These are phyloP conservation scores for Oxyscelio sp. DNA, from an alignment of 2,888 invertebrate genomes.

Conservation along the genomic window DNA sequence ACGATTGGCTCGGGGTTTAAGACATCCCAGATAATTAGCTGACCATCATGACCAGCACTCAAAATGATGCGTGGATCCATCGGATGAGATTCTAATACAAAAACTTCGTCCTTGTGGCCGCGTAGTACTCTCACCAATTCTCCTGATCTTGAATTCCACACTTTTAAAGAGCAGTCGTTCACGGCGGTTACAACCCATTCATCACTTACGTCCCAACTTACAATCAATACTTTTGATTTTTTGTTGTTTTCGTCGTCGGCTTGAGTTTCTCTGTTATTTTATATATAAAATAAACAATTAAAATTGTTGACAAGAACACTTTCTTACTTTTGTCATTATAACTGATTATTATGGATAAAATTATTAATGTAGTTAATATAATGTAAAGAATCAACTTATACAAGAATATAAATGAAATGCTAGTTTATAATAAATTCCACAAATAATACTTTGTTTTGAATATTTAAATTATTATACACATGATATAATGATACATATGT, in stretches of 20 bases:
- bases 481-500: too few relatives aligned
- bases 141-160: conserved; percentile 94
- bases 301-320: too few relatives aligned
- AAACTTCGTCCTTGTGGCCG: conserved; percentile 97
- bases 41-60: conserved; percentile 99
- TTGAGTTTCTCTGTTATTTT: conserved; percentile 85
- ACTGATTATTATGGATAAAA: too few relatives aligned
- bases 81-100: conserved; percentile 98
- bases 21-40: conserved; percentile 95
- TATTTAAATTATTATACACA: too few relatives aligned
- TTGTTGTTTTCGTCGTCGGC: conserved; percentile 89
- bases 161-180: conserved; percentile 94
- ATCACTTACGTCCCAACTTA: conserved; percentile 98
- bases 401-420: too few relatives aligned
- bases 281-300: neutral
- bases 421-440: too few relatives aligned
- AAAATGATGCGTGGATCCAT: conserved; percentile 94
- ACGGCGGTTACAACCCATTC: conserved; percentile 96
- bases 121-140: conserved; percentile 91
- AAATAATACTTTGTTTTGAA: too few relatives aligned
- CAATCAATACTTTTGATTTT: conserved; percentile 97
- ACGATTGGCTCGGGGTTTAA: conserved; percentile 90
- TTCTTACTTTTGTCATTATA: too few relatives aligned
- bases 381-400: too few relatives aligned
- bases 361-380: too few relatives aligned